Evolutionary conservation across 2,888 invertebrate species (phyloP).

Genomic region (Druceiella hillmani): DNA sequence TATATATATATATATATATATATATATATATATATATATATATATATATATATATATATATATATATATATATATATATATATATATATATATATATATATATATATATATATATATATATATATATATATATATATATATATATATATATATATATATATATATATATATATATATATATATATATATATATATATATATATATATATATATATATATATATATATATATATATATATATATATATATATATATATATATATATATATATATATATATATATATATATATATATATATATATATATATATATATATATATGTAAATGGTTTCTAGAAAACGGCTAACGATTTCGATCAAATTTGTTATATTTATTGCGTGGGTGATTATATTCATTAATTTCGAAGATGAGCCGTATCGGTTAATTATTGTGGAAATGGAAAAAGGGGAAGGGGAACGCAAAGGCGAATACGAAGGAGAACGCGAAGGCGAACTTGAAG

Average conservation of each 20-base stretch:
- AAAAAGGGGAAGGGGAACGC: no score
- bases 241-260: conserved; percentile 14
- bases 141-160: conserved; percentile 13
- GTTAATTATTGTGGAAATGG: no score
- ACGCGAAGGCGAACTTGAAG: no score
- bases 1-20: no score
- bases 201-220: conserved; percentile 14
- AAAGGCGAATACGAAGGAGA: no score
- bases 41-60: no score
- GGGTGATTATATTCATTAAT: no score
- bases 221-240: conserved; percentile 15
- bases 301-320: conserved; percentile 10
- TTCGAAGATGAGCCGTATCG: no score
- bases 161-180: conserved; percentile 15
- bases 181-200: conserved; percentile 15
- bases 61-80: no score
- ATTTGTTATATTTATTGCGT: no score
- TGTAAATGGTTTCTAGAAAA: background rate
- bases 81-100: conserved; percentile 8
- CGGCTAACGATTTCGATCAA: no score
- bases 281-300: conserved; percentile 14
- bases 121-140: conserved; percentile 11
- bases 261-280: conserved; percentile 14
- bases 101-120: conserved; percentile 7
- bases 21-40: no score